Evolutionary conservation across 2,113 vertebrate genomes (phyloP), one percentile per base, ranked within the genome.

Genomic region (Sceloporus tristichus): DNA sequence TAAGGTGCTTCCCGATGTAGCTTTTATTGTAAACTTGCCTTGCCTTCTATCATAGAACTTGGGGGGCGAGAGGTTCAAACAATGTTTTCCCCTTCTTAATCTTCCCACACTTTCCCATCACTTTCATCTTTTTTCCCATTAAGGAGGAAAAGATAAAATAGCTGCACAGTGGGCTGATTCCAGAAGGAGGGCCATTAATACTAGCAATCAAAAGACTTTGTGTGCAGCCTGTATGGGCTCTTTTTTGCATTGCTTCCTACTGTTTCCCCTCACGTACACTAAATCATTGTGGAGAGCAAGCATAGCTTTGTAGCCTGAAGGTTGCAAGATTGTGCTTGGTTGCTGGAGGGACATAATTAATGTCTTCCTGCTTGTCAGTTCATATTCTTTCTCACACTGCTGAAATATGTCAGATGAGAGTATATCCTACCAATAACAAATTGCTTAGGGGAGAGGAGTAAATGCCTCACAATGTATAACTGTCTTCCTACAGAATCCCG

Each of bases 401-500:
- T 79, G 25, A 71, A 65, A 10, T 62, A 62, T 18, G 18, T 62
- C 13, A 62, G 16, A 62, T 14, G 16, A 56, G 53, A 56, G 4
- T 38, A 71, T 19, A 38, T 71, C 66, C 23, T 71, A 9, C n/a
- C 34, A 54, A 62, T 54, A 38, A 14, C 16, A 59, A 54, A 75
- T 88, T 0, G 5, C 88, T 80, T 27, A 53, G 13, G 54, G 1
- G 29, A 56, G 48, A 56, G 38, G 38, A 1, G 27, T n/a, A 21
- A 38, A 34, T 4, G 9, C 29, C 34, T 88, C 65, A 38, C 7
- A 34, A 92, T 10, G 25, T 81, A 85, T 38, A 84, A 81, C 90
- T 95, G 2, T 73, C 78, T 91, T 86, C 71, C 79, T 90, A 62
- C 95, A 98, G 98, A 99, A 92, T 97, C 97, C 79, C 95, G 96